Conservation (phyloP, 37 sponge, comb jelly and placozoan species). For the Ianthella basta region DNA sequence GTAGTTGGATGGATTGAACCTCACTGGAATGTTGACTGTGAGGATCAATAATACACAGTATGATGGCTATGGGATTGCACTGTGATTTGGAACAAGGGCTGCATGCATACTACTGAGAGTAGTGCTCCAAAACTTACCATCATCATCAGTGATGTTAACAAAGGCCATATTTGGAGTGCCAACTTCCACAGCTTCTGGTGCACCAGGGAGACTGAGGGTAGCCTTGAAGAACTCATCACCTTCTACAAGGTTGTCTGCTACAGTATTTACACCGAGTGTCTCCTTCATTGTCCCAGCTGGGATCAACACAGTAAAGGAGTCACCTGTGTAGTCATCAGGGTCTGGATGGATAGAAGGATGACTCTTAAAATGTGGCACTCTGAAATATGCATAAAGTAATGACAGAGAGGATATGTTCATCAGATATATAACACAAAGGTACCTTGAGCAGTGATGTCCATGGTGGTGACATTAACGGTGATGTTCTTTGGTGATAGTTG, state of each 20-base stretch:
- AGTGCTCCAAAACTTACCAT: no score
- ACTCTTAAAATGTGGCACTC: no score
- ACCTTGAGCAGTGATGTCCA: slow-evolving; percentile 33
- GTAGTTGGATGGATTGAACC: slow-evolving; percentile 50
- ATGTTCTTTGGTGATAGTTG: not conserved
- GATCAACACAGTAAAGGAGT: not conserved
- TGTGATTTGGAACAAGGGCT: no score
- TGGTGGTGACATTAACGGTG: slow-evolving; percentile 13
- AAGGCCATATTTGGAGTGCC: not conserved
- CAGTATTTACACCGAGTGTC: not conserved
- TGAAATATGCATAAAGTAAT: not conserved
- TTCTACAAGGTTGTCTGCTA: not conserved
- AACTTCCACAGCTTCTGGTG: not conserved
- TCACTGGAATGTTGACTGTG: not conserved
- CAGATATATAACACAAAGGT: not conserved
- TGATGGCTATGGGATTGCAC: no score
- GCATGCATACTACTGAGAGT: no score
- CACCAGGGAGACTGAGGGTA: not conserved
- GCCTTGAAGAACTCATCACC: not conserved
- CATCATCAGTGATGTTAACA: not conserved
- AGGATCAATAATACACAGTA: not conserved
- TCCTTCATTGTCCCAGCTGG: not conserved
- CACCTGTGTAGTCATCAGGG: not conserved
- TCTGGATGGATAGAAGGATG: no score
- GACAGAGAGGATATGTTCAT: not conserved